A percentile compares a stretch with the other conserved stretches of the same genome.
Conservation (phyloP, 1,140 invertebrate genomes). For the Melitaea cinxia region DNA sequence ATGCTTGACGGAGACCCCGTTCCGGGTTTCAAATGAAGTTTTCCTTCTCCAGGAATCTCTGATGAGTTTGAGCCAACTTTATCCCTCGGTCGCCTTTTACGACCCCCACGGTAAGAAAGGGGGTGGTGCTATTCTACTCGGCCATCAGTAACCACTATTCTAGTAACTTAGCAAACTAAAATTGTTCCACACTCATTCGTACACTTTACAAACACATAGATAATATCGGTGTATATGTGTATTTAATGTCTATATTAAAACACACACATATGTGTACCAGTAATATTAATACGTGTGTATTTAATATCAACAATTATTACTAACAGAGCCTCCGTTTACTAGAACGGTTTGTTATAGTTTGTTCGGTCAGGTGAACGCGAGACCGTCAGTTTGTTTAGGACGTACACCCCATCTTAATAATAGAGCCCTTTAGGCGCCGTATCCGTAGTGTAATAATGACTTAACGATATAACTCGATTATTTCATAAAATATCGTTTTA, state of each 20-base stretch:
- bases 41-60: too few species aligned
- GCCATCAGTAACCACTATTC: too few species aligned
- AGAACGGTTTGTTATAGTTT: constrained; percentile 30
- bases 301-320: constrained; percentile 20
- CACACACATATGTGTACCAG: not conserved
- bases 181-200: too few species aligned
- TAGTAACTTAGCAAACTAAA: too few species aligned
- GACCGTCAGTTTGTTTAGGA: constrained; percentile 43
- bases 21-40: too few species aligned
- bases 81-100: too few species aligned
- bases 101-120: too few species aligned
- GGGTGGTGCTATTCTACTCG: too few species aligned
- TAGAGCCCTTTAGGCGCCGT: constrained; percentile 40
- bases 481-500: not conserved
- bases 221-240: too few species aligned
- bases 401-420: constrained; percentile 36
- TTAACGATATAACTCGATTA: constrained; percentile 9
- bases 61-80: too few species aligned
- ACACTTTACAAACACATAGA: too few species aligned
- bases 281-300: constrained; percentile 1
- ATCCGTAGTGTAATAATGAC: constrained; percentile 27
- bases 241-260: not conserved
- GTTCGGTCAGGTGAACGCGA: constrained; percentile 26
- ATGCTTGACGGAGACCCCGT: too few species aligned
- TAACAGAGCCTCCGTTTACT: constrained; percentile 21